Base-by-base conservation (phyloP, 2,797 vertebrate genomes). In the Trachurus trachurus region DNA sequence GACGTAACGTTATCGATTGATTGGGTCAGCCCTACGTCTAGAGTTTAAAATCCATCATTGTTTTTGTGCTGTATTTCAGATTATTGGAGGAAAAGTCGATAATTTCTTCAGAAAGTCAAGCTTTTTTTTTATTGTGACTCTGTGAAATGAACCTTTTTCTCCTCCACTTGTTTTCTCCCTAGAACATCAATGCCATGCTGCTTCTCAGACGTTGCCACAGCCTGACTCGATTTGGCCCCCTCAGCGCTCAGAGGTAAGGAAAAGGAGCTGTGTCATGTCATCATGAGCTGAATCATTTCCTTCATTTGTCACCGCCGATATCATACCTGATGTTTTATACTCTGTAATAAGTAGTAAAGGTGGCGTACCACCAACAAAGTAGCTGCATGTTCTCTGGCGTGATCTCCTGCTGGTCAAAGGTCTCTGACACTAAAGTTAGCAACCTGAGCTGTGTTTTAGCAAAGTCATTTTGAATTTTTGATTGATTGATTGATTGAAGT, bases 151-250 rank as follows among this genome's bases (percentile, higher is more conserved):
- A 26, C 26, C 1, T 10, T 72, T 71, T 56, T 44, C 22, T 57
- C 17, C n/a, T 62, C 4, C 13, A n/a, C 19, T 40, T 1, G 1
- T 3, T 66, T 29, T 83, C 47, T 74, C 39, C 5, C 9, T 76
- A 94, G 92, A 83, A 87, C 50, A 53, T 74, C 66, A 80, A 40
- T 87, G 87, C 86, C 67, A 96, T 96, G 96, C 88, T 95, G 91
- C 84, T 92, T 67, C 83, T 96, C 78, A 92, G 92, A 83, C 78
- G 82, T 61, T 94, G 90, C 80, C 78, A 60, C 65, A 57, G 81
- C 56, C 91, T 96, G 49, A 89, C 86, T 42, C 83, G 77, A 52
- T 45, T 88, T 66, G 81, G 84, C 64, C 74, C 59, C 19, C 57
- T 86, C 69, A 78, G 44, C 31, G 65, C 84, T 37, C 80, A 86